Conservation (phyloP, 2,888 invertebrate species). For the Rhabditoides inermis region DNA sequence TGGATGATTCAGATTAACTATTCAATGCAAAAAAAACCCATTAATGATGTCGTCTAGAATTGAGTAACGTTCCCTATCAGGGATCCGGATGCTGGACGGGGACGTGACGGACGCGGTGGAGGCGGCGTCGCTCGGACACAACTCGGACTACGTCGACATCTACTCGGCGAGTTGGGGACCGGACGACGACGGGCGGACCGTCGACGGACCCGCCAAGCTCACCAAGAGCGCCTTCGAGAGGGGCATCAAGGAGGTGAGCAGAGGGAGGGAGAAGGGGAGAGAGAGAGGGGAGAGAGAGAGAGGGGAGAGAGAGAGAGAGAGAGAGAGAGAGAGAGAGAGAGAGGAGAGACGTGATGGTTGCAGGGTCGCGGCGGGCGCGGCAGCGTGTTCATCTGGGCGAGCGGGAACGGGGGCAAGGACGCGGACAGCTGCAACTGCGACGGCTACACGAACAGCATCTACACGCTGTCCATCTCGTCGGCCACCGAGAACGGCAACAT, state of each 20-base stretch:
- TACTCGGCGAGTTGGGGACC: slow-evolving; percentile 59
- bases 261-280: slow-evolving; percentile 64
- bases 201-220: slow-evolving; percentile 78
- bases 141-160: slow-evolving; percentile 92
- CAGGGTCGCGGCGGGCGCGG: slow-evolving; percentile 64
- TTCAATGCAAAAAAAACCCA: too few species aligned
- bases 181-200: slow-evolving; percentile 90
- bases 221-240: slow-evolving; percentile 89
- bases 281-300: slow-evolving; percentile 72
- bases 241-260: slow-evolving; percentile 76
- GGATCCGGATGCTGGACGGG: slow-evolving; percentile 60
- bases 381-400: slow-evolving; percentile 97
- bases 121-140: slow-evolving; percentile 79
- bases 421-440: slow-evolving; percentile 96
- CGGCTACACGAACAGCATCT: slow-evolving; percentile 96
- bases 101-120: slow-evolving; percentile 98
- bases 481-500: slow-evolving; percentile 64
- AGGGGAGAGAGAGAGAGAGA: slow-evolving; percentile 68
- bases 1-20: too few species aligned
- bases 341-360: slow-evolving; percentile 34
- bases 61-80: slow-evolving; percentile 11
- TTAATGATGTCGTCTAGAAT: too few species aligned
- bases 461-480: slow-evolving; percentile 92
- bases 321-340: slow-evolving; percentile 88
- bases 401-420: slow-evolving; percentile 79